Evolutionary conservation across 1,140 invertebrate genomes (phyloP).

Genomic region (Drosophila ananassae): DNA sequence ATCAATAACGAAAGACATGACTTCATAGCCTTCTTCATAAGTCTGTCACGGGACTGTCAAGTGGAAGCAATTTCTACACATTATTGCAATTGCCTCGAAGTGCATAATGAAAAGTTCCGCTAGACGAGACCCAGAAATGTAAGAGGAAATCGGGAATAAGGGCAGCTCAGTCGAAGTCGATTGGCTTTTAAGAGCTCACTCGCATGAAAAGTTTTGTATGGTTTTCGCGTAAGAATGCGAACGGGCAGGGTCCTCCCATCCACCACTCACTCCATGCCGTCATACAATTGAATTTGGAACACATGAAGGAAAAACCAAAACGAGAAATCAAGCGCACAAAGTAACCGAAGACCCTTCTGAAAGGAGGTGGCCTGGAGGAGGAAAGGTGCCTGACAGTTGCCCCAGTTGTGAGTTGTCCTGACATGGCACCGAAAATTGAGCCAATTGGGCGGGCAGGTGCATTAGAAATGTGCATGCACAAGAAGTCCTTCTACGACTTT

Average conservation of each 20-base stretch:
- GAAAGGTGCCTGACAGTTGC: slow-evolving; percentile 60
- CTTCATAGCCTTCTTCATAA: slow-evolving; percentile 1
- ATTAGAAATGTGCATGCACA: slow-evolving; percentile 76
- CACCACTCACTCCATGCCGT: slow-evolving; percentile 13
- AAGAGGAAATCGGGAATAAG: slow-evolving; percentile 38
- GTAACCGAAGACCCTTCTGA: slow-evolving; percentile 11
- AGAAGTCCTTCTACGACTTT: slow-evolving; percentile 22
- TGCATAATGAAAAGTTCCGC: slow-evolving; percentile 66
- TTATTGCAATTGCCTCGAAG: slow-evolving; percentile 68
- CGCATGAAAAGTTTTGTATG: slow-evolving; percentile 67
- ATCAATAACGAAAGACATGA: slow-evolving; percentile 22
- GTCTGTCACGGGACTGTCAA: slow-evolving; percentile 40
- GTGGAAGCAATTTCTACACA: slow-evolving; percentile 67
- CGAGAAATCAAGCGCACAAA: slow-evolving; percentile 57
- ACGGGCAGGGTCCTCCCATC: slow-evolving; percentile 6
- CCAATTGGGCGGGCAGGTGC: slow-evolving; percentile 73
- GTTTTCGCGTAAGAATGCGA: slow-evolving; percentile 57
- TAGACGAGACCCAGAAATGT: slow-evolving; percentile 28
- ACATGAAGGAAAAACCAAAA: slow-evolving; percentile 51
- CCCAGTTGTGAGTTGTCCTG: slow-evolving; percentile 73
- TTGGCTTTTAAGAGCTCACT: slow-evolving; percentile 79
- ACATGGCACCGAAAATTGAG: slow-evolving; percentile 75
- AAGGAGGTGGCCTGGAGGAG: background rate
- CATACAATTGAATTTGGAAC: slow-evolving; percentile 77
- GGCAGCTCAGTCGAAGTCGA: slow-evolving; percentile 59